Percentiles rank a stretch among this genome's conserved stretches.
These are phyloP conservation scores for Burhinus oedicnemus DNA, from an alignment of 2,113 vertebrate species.

Conservation along the genomic window DNA sequence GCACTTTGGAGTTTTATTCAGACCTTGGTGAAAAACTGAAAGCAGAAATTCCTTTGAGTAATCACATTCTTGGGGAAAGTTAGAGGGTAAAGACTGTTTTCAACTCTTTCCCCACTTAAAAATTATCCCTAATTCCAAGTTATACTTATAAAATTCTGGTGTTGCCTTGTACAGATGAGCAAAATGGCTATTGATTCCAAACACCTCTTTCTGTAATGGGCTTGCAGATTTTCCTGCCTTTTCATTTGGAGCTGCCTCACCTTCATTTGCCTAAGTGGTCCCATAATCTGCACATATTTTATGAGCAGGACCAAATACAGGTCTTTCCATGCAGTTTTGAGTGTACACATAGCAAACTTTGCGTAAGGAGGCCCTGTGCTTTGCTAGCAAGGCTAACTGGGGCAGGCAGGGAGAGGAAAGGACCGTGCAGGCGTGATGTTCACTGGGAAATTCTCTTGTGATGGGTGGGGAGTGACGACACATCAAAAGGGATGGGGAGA, in stretches of 20 bases:
- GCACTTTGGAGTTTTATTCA: fast-evolving
- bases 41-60: background rate
- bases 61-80: background rate
- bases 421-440: background rate
- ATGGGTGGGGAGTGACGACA: background rate
- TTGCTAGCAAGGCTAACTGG: background rate
- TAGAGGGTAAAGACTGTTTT: background rate
- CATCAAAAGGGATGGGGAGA: background rate
- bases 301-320: background rate
- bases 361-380: background rate
- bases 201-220: background rate
- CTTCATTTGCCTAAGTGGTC: background rate
- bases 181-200: background rate
- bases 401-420: background rate
- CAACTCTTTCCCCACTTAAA: background rate
- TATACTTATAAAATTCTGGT: background rate
- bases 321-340: background rate
- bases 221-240: background rate
- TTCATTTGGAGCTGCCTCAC: background rate
- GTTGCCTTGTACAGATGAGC: fast-evolving
- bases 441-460: background rate
- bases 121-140: background rate
- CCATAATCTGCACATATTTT: fast-evolving
- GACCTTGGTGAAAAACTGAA: background rate
- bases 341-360: background rate